A percentile compares a stretch with the other conserved stretches of the same genome.
Evolutionary conservation across 2,888 invertebrate genomes (phyloP).

Genomic region (Elmis aenea): DNA sequence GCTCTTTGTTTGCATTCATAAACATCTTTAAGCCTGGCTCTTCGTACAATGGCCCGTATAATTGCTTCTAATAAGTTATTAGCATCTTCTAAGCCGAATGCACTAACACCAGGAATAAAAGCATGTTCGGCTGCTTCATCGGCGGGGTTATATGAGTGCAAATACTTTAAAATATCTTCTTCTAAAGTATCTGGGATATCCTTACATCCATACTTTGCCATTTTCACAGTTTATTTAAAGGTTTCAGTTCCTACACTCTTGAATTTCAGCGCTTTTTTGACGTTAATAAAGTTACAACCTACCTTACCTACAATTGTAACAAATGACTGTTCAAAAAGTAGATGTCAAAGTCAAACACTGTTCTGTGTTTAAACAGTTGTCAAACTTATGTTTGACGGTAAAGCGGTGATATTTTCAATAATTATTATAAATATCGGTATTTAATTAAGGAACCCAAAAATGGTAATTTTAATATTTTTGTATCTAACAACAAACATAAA

Average conservation of each 20-base stretch:
- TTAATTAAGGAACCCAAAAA: no score
- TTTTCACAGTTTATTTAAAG: not conserved
- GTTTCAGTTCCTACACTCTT: not conserved
- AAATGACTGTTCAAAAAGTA: no score
- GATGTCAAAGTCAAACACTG: no score
- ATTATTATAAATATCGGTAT: no score
- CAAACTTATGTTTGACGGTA: no score
- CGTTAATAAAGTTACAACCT: conserved; percentile 1
- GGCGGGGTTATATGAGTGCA: no score
- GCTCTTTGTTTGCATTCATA: conserved; percentile 28
- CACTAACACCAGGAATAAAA: no score
- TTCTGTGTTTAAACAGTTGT: no score
- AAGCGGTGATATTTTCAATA: no score
- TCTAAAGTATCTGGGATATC: conserved; percentile 6
- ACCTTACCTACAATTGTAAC: no score
- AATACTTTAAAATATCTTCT: conserved; percentile 21
- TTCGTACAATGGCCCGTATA: conserved; percentile 30
- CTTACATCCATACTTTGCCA: conserved; percentile 4
- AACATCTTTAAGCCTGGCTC: conserved; percentile 29
- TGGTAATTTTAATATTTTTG: no score
- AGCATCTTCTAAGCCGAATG: conserved; percentile 1
- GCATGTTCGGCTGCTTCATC: conserved; percentile 12
- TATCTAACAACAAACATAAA: no score
- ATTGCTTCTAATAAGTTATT: conserved; percentile 30
- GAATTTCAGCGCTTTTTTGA: not conserved